Conservation (phyloP, 2,888 invertebrate genomes). For the Drosophila rubida region DNA sequence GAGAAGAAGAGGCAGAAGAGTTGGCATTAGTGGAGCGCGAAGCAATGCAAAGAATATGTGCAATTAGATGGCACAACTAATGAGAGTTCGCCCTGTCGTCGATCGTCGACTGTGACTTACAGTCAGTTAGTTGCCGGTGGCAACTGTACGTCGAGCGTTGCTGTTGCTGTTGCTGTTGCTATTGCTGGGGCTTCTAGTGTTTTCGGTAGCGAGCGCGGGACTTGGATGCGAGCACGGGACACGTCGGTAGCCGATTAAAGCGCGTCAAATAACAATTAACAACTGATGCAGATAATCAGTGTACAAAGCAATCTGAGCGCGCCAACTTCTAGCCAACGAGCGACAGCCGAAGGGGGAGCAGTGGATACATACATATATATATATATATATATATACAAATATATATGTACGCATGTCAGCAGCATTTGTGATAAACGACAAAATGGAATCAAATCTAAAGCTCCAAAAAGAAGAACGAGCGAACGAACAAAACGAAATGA, state of each 20-base stretch:
- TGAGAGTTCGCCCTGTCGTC: too few relatives aligned
- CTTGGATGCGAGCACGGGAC: conserved; percentile 51
- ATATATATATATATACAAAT: too few relatives aligned
- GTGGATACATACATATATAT: too few relatives aligned
- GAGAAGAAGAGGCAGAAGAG: conserved; percentile 17
- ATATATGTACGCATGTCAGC: conserved; percentile 54
- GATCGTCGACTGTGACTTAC: too few relatives aligned
- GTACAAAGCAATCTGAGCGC: conserved; percentile 79
- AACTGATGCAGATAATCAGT: conserved; percentile 83
- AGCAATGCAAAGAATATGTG: background rate
- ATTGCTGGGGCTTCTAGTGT: too few relatives aligned
- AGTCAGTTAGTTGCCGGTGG: too few relatives aligned
- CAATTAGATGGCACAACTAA: too few relatives aligned
- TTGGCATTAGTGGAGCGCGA: conserved; percentile 29
- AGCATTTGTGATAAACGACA: conserved; percentile 78
- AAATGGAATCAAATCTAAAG: conserved; percentile 80
- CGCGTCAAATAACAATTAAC: conserved; percentile 85
- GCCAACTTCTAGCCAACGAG: conserved; percentile 63
- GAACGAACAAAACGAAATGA: conserved; percentile 42
- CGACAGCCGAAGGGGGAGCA: conserved; percentile 10
- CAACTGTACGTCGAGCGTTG: too few relatives aligned
- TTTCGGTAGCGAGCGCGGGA: conserved; percentile 18
- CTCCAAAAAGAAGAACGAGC: conserved; percentile 64
- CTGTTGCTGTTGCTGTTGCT: too few relatives aligned
- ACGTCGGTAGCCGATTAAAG: conserved; percentile 82